phyloP scores from a whole-genome alignment of 1,140 invertebrate genomes.

The Ips typographus region DNA sequence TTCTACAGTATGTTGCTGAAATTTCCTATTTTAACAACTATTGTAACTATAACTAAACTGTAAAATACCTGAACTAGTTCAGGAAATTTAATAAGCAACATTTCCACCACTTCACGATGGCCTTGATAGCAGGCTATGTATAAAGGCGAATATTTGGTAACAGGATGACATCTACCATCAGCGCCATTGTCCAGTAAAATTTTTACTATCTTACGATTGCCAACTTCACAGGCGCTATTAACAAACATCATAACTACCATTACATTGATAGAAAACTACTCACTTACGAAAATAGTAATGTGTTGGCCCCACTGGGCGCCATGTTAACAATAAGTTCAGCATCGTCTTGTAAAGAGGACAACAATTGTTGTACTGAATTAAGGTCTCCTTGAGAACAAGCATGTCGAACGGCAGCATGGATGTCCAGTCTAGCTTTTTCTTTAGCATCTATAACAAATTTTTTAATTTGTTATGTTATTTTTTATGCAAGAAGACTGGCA shows the following conservation, averaged over 20 bases:
- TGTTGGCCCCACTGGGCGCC: constrained; percentile 83
- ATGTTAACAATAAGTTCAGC: constrained; percentile 78
- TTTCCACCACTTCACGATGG: constrained; percentile 75
- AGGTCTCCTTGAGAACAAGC: constrained; percentile 71
- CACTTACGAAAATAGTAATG: constrained; percentile 78
- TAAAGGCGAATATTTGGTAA: constrained; percentile 89
- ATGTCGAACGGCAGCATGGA: constrained; percentile 72
- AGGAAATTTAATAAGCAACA: constrained; percentile 72
- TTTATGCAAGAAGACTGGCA: background rate
- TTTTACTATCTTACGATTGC: constrained; percentile 77
- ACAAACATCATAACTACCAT: constrained; percentile 9
- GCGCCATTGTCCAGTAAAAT: constrained; percentile 79
- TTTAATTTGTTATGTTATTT: background rate
- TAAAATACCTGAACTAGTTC: constrained; percentile 65
- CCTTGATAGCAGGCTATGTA: constrained; percentile 91
- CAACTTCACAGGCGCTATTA: constrained; percentile 76
- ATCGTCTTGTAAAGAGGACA: constrained; percentile 65
- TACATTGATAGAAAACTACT: constrained; percentile 5
- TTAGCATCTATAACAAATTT: constrained; percentile 61
- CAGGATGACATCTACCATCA: constrained; percentile 82
- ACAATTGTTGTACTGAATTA: constrained; percentile 61
- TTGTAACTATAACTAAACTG: background rate
- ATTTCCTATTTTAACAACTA: constrained; percentile 21
- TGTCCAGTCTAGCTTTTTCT: constrained; percentile 68
- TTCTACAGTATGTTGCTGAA: constrained; percentile 81